Percentiles rank a stretch among this genome's conserved stretches.
Evolutionary conservation across 2,797 vertebrate species (phyloP).

Genomic region (Microctenopoma steveboyesi): DNA sequence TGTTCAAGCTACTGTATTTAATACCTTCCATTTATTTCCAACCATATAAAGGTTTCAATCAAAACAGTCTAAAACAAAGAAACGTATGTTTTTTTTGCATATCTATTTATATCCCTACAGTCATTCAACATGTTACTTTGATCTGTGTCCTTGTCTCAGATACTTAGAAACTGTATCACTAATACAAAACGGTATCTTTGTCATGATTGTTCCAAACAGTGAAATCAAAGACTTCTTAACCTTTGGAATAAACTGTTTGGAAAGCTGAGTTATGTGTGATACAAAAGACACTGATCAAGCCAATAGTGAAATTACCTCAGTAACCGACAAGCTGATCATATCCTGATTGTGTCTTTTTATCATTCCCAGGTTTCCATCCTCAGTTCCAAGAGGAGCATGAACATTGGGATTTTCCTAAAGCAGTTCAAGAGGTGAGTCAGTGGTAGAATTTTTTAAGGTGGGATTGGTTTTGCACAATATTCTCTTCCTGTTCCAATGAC

Average conservation of each 20-base stretch:
- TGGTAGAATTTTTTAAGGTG: constrained; percentile 24
- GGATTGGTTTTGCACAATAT: constrained; percentile 35
- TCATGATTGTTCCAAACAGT: constrained; percentile 48
- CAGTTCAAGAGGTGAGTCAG: constrained; percentile 88
- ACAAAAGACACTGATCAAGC: constrained; percentile 28
- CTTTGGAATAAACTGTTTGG: constrained; percentile 61
- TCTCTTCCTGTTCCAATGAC: not conserved
- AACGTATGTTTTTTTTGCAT: not conserved
- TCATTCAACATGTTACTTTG: constrained; percentile 17
- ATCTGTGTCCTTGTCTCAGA: constrained; percentile 20
- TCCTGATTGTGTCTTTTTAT: constrained; percentile 25
- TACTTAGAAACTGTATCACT: constrained; percentile 20
- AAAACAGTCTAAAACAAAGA: not conserved
- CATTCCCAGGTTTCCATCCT: constrained; percentile 82
- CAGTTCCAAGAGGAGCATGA: constrained; percentile 86
- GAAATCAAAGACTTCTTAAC: constrained; percentile 55
- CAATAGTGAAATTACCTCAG: constrained; percentile 36
- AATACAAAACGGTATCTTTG: constrained; percentile 40
- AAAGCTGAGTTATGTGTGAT: constrained; percentile 32
- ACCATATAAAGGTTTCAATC: not conserved
- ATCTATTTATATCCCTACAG: not conserved
- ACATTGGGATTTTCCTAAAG: constrained; percentile 89
- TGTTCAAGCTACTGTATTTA: constrained; percentile 5
- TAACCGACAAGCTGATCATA: constrained; percentile 49
- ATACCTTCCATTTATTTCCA: not conserved